phyloP scores from a whole-genome alignment of 2,113 vertebrate genomes.

The Hippopotamus amphibius region DNA sequence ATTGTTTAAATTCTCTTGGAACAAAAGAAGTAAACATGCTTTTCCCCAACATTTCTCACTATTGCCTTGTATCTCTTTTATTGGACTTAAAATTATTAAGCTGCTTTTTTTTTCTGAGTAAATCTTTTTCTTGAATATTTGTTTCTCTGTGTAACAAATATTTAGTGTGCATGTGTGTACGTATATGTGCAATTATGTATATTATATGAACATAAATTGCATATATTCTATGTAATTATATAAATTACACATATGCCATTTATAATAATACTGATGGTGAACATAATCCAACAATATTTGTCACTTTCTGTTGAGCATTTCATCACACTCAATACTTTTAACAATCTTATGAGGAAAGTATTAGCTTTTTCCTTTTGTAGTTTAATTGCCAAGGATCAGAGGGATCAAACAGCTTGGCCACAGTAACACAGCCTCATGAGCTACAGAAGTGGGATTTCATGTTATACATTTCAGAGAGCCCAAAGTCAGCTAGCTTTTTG shows the following conservation, averaged over 20 bases:
- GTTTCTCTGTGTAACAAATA: background rate
- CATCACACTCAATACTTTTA: background rate
- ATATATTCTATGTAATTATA: background rate
- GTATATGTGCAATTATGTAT: background rate
- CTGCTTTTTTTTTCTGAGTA: background rate
- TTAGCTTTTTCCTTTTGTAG: background rate
- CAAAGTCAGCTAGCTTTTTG: background rate
- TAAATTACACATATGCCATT: background rate
- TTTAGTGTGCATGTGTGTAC: background rate
- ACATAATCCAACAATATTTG: background rate
- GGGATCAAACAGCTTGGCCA: background rate
- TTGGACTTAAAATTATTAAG: background rate
- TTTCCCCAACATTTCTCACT: background rate
- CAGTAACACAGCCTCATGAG: background rate
- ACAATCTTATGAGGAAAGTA: background rate
- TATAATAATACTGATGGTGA: background rate
- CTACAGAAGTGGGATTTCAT: background rate
- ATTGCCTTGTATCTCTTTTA: background rate
- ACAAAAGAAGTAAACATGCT: slow-evolving; percentile 9
- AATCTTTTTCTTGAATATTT: background rate
- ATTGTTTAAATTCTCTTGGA: background rate
- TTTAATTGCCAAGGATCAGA: background rate
- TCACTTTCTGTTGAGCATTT: background rate
- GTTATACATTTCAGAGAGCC: background rate
- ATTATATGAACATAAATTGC: background rate